Evolutionary conservation across 2,797 vertebrate genomes (phyloP), one percentile per base, ranked within the genome.

Genomic region (Cercopithecus neglectus): DNA sequence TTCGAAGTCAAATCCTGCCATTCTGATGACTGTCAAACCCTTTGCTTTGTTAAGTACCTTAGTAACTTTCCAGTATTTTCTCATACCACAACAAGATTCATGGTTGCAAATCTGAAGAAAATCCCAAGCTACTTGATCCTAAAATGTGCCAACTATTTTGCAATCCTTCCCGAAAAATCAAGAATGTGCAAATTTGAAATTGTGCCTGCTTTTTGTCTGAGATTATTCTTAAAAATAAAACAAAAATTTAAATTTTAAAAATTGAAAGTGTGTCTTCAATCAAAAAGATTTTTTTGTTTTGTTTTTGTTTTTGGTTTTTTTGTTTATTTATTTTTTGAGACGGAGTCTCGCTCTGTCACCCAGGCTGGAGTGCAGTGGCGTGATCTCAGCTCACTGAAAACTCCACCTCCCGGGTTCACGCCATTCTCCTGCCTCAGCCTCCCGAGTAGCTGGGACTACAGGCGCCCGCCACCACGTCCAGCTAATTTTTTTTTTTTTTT

Each of bases 61-160:
- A 59, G 39, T n/a, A 59, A 75, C 76, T 59, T 91, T 59, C 75
- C 75, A 91, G 5, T 24, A 53, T 87, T 46, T 95, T 82, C 70
- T 78, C 48, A n/a, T 10, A 78, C 16, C 72, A 74, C 67, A 82
- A 59, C 46, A 95, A 44, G n/a, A 87, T 90, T 82, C 41, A 21
- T 28, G 48, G 17, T 17, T 95, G 14, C 41, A 87, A 53, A 91
- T 57, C 64, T 90, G 55, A 94, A 91, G 82, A 94, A 82, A 95
- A 89, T 48, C 12, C 72, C 1, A 2, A 75, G 46, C 59, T 74
- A 89, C 36, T 6, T 39, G 67, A 81, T 75, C 81, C 75, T 11
- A 93, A 89, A 94, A 92, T 55, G 9, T 70, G 5, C 48, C 36
- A 83, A n/a, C 36, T 83, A 74, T 64, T 79, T 50, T 72, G 55